Base-by-base conservation (phyloP, 2,888 invertebrate species). In the Ormia ochracea region DNA sequence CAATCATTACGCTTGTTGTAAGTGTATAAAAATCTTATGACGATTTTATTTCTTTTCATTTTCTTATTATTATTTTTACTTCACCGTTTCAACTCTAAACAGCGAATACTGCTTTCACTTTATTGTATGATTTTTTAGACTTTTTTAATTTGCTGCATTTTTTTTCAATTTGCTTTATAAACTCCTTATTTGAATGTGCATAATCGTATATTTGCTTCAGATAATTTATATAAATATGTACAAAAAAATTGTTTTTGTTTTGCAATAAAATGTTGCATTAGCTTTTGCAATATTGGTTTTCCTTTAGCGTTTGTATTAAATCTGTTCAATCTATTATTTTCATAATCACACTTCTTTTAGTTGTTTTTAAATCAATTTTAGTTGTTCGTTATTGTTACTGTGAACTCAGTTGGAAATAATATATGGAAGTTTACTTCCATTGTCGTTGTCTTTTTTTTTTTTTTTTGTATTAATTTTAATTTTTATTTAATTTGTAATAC, bases 341-440 rank as follows among this genome's bases (percentile, higher is more conserved):
- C 56, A 74, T 74, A 65, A 58, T 58, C 31, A 56, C 63, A 70
- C 65, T 63, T 58, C 73, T 59, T 72, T 65, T 61, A 50, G 54
- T 36, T 45, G 19, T 3, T 14, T 56, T 58, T 28, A 65, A 52
- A 65, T 58, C 19, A 74, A 50, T 75, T 75, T 52, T 31, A 41
- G 31, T n/a, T 63, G 33, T 58, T 75, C 58, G 9, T 70, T 65
- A 70, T 77, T 77, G 76, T 77, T 63, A 70, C 65, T 77, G 76
- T 77, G 69, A 77, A 77, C 54, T 77, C 63, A 58, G 56, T 70
- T 77, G 76, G 76, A 77, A 70, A 76, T 80, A 76, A 76, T 76
- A 76, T 80, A 76, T 80, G 76, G 54, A 80, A 80, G 76, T 80
- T 52, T 76, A 73, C 80, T 80, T 79, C 80, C 50, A 63, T 73